phyloP scores from a whole-genome alignment of 35 echinoderm and acorn worm genomes.

The Ophiothrix spiculata region DNA sequence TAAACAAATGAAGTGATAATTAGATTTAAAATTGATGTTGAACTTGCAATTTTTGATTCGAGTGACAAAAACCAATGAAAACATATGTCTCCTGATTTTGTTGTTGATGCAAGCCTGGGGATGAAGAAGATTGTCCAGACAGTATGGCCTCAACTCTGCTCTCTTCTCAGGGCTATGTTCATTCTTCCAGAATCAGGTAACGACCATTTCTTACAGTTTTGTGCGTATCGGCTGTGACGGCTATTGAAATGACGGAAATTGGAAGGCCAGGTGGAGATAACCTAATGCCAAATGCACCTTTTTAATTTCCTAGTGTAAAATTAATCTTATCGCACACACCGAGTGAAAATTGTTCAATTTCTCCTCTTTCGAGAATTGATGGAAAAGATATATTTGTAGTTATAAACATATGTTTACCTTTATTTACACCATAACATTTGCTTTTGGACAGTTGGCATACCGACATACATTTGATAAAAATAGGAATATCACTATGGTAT shows the following conservation, averaged over 20 bases:
- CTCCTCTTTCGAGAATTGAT: too few relatives aligned
- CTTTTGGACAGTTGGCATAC: too few relatives aligned
- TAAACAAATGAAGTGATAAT: too few relatives aligned
- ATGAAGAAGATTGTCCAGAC: background rate
- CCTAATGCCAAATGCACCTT: background rate
- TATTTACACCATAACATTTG: too few relatives aligned
- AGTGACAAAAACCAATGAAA: background rate
- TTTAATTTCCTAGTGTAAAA: background rate
- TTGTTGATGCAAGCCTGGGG: background rate
- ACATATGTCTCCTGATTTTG: background rate
- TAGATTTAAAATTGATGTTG: too few relatives aligned
- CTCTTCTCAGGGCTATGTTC: background rate
- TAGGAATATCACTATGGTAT: too few relatives aligned
- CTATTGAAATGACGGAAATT: background rate
- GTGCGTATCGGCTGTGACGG: background rate
- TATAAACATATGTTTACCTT: too few relatives aligned
- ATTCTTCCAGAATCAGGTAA: background rate
- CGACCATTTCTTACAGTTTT: background rate
- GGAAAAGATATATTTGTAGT: too few relatives aligned
- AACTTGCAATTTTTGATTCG: too few relatives aligned
- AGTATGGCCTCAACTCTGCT: background rate
- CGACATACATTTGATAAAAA: too few relatives aligned
- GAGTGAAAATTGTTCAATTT: too few relatives aligned
- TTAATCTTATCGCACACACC: too few relatives aligned
- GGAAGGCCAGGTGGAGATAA: background rate